Conservation (phyloP, 2,888 invertebrate species). For the Tinea pellionella region DNA sequence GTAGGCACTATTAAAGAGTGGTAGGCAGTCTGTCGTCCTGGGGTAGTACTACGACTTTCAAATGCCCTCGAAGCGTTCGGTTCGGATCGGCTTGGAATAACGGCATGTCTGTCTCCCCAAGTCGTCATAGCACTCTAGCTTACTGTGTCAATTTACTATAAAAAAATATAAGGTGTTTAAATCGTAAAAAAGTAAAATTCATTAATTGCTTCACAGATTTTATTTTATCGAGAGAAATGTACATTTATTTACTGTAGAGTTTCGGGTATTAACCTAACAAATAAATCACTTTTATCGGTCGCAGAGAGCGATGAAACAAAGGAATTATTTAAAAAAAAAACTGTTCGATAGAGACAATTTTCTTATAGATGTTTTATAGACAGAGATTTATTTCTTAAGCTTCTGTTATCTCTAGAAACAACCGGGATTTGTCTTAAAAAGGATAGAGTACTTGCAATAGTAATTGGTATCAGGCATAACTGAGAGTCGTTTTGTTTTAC, state of each 20-base stretch:
- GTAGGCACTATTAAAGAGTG: no score
- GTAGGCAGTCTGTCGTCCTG: no score
- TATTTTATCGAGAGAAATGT: neutral
- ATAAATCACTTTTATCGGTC: neutral
- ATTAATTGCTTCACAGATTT: neutral
- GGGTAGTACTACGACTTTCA: no score
- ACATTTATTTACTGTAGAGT: neutral
- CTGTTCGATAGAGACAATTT: conserved; percentile 24
- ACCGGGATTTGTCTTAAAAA: conserved; percentile 18
- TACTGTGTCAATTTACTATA: no score
- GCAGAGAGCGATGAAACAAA: neutral
- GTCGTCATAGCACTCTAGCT: no score
- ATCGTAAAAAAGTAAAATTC: no score
- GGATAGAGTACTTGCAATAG: neutral
- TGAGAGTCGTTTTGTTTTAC: no score
- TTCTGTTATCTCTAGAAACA: conserved; percentile 17
- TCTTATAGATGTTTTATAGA: conserved; percentile 27
- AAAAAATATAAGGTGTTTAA: no score
- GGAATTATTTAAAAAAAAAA: conserved; percentile 3
- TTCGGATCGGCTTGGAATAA: no score
- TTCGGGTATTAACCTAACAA: neutral
- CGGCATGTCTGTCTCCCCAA: no score
- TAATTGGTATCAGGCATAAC: neutral
- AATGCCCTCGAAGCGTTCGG: no score
- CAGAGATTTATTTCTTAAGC: conserved; percentile 26